Percentiles rank a stretch among this genome's conserved stretches.
Evolutionary conservation across 2,113 vertebrate genomes (phyloP).

Genomic region (Crotalus tigris): DNA sequence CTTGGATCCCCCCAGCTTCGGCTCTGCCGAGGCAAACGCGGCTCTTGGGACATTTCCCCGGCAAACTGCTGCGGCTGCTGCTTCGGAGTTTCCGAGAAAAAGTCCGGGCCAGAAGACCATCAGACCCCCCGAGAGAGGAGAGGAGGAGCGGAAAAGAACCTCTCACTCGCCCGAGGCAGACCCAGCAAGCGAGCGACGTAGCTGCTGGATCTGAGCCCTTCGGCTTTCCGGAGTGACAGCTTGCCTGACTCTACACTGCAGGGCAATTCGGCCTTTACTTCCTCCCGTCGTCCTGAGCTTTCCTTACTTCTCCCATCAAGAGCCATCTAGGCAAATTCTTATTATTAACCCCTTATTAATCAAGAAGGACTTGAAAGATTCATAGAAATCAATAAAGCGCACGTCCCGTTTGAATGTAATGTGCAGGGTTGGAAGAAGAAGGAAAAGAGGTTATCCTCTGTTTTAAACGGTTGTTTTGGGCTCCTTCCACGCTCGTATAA

Average conservation of each 20-base stretch:
- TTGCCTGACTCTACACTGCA: not conserved
- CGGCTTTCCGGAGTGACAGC: constrained; percentile 12
- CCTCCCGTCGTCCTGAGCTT: not conserved
- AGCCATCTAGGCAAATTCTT: not conserved
- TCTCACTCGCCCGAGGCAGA: constrained; percentile 11
- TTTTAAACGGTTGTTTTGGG: not conserved
- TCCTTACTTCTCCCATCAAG: not conserved
- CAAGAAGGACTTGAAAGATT: not conserved
- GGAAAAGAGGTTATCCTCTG: not conserved
- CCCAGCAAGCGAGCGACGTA: not conserved
- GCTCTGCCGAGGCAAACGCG: not conserved
- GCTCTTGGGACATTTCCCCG: constrained; percentile 10
- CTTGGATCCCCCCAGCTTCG: not conserved
- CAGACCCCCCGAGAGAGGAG: constrained; percentile 33
- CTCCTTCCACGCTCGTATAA: not conserved
- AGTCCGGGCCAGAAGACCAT: constrained; percentile 46
- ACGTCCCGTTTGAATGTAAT: not conserved
- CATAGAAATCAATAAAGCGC: not conserved
- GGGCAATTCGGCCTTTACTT: not conserved
- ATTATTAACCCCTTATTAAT: not conserved
- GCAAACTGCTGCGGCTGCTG: not conserved
- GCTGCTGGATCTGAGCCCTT: not conserved
- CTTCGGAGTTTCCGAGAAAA: constrained; percentile 48
- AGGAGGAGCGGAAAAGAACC: not conserved
- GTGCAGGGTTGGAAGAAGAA: not conserved